Evolutionary conservation across 2,888 invertebrate genomes (phyloP).

Genomic region (Isoperla grammatica): DNA sequence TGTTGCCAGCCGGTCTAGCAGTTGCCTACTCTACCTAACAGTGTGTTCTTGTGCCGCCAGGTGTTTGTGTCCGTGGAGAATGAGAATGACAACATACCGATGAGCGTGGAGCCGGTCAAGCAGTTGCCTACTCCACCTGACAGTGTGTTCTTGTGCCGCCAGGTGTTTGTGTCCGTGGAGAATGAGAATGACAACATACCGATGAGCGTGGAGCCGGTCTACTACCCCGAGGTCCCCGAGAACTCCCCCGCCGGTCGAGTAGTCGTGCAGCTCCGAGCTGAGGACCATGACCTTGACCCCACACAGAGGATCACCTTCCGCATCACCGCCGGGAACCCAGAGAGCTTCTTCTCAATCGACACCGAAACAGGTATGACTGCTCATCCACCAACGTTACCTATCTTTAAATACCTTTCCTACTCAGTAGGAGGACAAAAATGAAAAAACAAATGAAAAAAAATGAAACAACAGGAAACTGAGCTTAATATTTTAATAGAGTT

Average conservation of each 20-base stretch:
- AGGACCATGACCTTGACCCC: slow-evolving; percentile 61
- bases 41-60: too few species aligned
- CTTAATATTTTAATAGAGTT: too few species aligned
- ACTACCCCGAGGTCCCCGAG: slow-evolving; percentile 69
- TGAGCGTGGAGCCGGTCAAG: slow-evolving; percentile 73
- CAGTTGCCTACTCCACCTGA: too few species aligned
- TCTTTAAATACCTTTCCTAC: slow-evolving; percentile 24
- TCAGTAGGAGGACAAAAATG: slow-evolving; percentile 3
- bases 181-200: slow-evolving; percentile 97
- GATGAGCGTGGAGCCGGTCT: slow-evolving; percentile 73
- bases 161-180: slow-evolving; percentile 76
- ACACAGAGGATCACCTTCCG: slow-evolving; percentile 65
- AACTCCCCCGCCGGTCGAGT: slow-evolving; percentile 67
- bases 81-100: slow-evolving; percentile 92
- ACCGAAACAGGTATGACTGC: slow-evolving; percentile 73
- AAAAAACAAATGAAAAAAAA: neutral
- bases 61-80: slow-evolving; percentile 80
- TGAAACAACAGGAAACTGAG: neutral
- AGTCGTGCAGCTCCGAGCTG: slow-evolving; percentile 70
- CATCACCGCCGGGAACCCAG: slow-evolving; percentile 88
- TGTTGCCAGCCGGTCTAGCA: too few species aligned
- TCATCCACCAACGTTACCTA: too few species aligned
- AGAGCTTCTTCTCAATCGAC: slow-evolving; percentile 85
- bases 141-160: slow-evolving; percentile 20
- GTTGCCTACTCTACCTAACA: too few species aligned